Evolutionary conservation across 1,140 invertebrate genomes (phyloP).

Genomic region (Apis laboriosa): DNA sequence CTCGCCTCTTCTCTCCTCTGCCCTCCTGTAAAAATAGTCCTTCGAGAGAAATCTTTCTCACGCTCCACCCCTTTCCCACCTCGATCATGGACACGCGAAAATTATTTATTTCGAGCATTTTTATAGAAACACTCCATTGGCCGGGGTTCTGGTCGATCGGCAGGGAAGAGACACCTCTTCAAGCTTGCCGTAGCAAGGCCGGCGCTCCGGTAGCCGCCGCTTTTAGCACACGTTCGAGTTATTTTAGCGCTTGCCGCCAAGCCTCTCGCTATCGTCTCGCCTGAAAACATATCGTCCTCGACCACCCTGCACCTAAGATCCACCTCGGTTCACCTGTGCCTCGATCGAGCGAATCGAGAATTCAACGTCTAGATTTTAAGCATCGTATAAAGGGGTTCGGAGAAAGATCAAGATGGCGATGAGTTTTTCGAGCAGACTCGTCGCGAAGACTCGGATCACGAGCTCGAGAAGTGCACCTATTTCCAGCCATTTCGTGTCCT

Average conservation of each 20-base stretch:
- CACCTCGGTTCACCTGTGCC: not conserved
- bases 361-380: too few relatives aligned
- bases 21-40: conserved; percentile 40
- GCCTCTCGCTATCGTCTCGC: conserved; percentile 67
- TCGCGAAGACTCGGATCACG: conserved; percentile 50
- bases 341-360: not conserved
- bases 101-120: conserved; percentile 31
- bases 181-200: conserved; percentile 67
- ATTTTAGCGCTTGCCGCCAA: conserved; percentile 75
- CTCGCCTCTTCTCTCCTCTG: not conserved
- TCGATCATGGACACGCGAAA: too few relatives aligned
- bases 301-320: conserved; percentile 20
- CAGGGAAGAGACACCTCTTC: conserved; percentile 47
- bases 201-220: conserved; percentile 73
- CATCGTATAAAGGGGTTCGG: too few relatives aligned
- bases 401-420: too few relatives aligned
- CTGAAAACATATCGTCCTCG: conserved; percentile 62
- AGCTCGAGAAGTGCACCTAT: conserved; percentile 60
- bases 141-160: conserved; percentile 38
- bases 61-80: too few relatives aligned
- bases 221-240: conserved; percentile 77
- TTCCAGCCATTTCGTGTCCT: conserved; percentile 60
- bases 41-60: not conserved
- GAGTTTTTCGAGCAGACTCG: not conserved
- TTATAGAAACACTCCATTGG: not conserved